A percentile compares a stretch with the other conserved stretches of the same genome.
These are phyloP conservation scores for Tortrix viridana DNA, from an alignment of 2,888 invertebrate genomes.

Conservation along the genomic window DNA sequence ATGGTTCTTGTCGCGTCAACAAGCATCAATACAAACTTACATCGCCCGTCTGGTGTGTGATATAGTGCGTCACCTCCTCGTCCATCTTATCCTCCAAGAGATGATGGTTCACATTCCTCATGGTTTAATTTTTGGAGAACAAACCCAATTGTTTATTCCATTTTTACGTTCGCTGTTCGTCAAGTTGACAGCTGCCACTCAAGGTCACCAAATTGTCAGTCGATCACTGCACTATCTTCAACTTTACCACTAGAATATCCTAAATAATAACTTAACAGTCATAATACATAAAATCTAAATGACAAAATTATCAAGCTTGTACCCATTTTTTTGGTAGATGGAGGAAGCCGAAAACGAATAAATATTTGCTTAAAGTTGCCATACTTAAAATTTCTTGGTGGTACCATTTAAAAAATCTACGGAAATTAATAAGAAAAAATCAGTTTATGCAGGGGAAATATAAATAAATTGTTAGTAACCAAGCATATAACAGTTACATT, in stretches of 20 bases:
- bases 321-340: background rate
- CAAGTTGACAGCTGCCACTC: constrained; percentile 54
- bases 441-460: too few relatives aligned
- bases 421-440: too few relatives aligned
- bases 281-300: background rate
- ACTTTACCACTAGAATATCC: background rate
- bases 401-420: too few relatives aligned
- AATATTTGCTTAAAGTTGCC: constrained; percentile 30
- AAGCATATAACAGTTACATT: too few relatives aligned
- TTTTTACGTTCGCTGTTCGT: constrained; percentile 46
- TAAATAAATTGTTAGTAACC: too few relatives aligned
- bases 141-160: constrained; percentile 46
- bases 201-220: constrained; percentile 45
- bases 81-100: constrained; percentile 71
- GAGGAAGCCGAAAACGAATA: constrained; percentile 11
- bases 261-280: background rate
- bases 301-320: background rate
- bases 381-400: background rate
- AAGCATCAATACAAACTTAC: constrained; percentile 49
- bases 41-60: constrained; percentile 70
- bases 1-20: constrained; percentile 34
- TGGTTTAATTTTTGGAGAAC: constrained; percentile 44
- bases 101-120: constrained; percentile 67
- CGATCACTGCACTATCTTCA: constrained; percentile 1
- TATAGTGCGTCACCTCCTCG: constrained; percentile 76